A percentile compares a stretch with the other conserved stretches of the same genome.
Evolutionary conservation across 1,140 invertebrate species (phyloP).

Genomic region (Mamestra configurata): DNA sequence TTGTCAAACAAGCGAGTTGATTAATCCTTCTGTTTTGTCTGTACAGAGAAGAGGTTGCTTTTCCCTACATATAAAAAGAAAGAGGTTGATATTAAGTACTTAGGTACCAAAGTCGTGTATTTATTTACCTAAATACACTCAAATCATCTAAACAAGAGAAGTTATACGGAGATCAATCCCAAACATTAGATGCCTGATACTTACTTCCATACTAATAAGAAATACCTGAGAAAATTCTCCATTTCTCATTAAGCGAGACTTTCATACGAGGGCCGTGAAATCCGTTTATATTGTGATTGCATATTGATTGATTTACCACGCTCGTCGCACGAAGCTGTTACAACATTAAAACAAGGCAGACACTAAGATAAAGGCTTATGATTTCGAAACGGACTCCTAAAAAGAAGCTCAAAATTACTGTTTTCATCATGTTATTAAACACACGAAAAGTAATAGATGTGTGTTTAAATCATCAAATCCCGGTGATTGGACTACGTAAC

Average conservation of each 20-base stretch:
- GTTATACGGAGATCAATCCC: too few species aligned
- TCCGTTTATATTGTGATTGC: constrained; percentile 11
- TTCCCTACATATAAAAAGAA: too few species aligned
- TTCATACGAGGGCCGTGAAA: constrained; percentile 2
- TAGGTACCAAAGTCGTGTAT: too few species aligned
- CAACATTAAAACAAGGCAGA: background rate
- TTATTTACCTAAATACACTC: too few species aligned
- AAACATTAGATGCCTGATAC: too few species aligned
- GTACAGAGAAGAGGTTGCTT: too few species aligned
- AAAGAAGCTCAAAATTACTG: constrained; percentile 22
- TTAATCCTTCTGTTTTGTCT: too few species aligned
- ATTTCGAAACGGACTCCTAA: background rate
- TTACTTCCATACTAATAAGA: too few species aligned
- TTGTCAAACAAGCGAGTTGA: too few species aligned
- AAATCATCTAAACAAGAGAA: too few species aligned
- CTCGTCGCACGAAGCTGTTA: background rate
- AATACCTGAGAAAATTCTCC: background rate
- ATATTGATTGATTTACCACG: background rate
- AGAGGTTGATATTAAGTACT: too few species aligned
- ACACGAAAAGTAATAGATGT: constrained; percentile 8
- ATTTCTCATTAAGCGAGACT: background rate
- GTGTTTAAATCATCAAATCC: constrained; percentile 12
- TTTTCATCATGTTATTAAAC: constrained; percentile 37
- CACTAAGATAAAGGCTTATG: too few species aligned
- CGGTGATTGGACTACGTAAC: background rate